Base-by-base conservation (phyloP, 2,797 vertebrate genomes). In the Pipistrellus kuhlii region DNA sequence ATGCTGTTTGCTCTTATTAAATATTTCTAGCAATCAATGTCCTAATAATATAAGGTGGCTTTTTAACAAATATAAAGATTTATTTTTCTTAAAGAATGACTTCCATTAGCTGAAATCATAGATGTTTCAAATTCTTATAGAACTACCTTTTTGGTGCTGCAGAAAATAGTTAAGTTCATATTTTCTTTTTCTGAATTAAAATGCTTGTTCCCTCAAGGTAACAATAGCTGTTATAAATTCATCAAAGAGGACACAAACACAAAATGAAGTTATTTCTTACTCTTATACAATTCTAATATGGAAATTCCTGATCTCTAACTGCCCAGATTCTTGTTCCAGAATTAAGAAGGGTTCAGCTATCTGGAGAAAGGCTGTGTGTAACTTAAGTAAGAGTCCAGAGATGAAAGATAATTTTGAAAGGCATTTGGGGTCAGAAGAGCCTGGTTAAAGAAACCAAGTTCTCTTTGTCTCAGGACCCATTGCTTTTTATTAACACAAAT, bases 141-240 rank as follows among this genome's bases (percentile, higher is more conserved):
- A 91, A 72, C 17, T 51, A 46, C 25, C 8, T 80, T 84, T 73
- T 73, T 85, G 30, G 51, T 73, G 59, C 7, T 66, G 18, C 20
- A 59, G 18, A 51, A 69, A 78, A 35, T n/a, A 72, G 4, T 38
- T n/a, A 85, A 71, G 27, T 62, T 71, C 17, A 23, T 85, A 30
- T 44, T 1, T 75, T 80, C 9, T 88, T 91, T 68, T 57, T 66
- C 38, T 84, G 30, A 90, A 68, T 72, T 57, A 78, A 72, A 93
- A 83, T 85, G 55, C 7, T 32, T 80, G 21, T 69, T 85, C 89
- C 23, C 57, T 69, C 53, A 48, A 62, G 38, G 3, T n/a, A 46
- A 73, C 6, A 88, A 38, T 57, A 68, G 27, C 12, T 80, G 21
- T 32, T 59, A 51, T 35, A 48, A 75, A 72, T 21, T 0, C 32